These are phyloP conservation scores for Darevskia nairensis DNA, from an alignment of 2,797 vertebrate species.

Conservation along the genomic window DNA sequence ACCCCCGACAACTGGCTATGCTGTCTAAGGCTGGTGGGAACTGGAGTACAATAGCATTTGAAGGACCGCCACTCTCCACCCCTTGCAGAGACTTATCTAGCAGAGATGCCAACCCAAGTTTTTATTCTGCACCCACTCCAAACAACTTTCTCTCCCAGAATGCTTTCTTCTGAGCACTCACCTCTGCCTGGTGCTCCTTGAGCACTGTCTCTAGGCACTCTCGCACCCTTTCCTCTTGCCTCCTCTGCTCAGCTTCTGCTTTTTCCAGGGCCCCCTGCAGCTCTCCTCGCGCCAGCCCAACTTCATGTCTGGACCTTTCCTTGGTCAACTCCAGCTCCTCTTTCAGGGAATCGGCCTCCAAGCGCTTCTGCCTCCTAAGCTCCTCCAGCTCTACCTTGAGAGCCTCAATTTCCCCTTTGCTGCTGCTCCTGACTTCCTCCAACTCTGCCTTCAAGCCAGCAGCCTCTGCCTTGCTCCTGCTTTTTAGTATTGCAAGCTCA, in stretches of 20 bases:
- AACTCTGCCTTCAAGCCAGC: slow-evolving; percentile 58
- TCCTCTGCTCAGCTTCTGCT: slow-evolving; percentile 54
- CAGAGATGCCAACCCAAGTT: neutral
- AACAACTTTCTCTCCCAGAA: neutral
- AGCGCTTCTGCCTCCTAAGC: slow-evolving; percentile 50
- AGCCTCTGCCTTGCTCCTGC: slow-evolving; percentile 48
- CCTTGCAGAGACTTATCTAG: neutral
- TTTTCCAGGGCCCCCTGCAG: slow-evolving; percentile 52
- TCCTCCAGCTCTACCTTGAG: slow-evolving; percentile 59
- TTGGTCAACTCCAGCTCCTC: neutral
- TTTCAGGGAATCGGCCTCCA: slow-evolving; percentile 27
- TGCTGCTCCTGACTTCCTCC: slow-evolving; percentile 71
- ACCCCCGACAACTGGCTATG: neutral
- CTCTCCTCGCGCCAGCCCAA: slow-evolving; percentile 7
- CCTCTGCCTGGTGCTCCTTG: slow-evolving; percentile 65
- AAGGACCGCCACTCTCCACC: neutral
- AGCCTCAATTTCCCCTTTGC: slow-evolving; percentile 72
- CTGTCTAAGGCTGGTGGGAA: neutral
- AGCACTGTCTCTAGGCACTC: slow-evolving; percentile 54
- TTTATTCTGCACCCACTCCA: neutral
- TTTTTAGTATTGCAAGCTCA: slow-evolving; percentile 62
- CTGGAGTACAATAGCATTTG: neutral
- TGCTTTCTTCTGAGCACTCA: slow-evolving; percentile 6
- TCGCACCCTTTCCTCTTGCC: slow-evolving; percentile 60
- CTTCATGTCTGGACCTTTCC: neutral